Evolutionary conservation across 2,797 vertebrate genomes (phyloP).

Genomic region (Merluccius polli): DNA sequence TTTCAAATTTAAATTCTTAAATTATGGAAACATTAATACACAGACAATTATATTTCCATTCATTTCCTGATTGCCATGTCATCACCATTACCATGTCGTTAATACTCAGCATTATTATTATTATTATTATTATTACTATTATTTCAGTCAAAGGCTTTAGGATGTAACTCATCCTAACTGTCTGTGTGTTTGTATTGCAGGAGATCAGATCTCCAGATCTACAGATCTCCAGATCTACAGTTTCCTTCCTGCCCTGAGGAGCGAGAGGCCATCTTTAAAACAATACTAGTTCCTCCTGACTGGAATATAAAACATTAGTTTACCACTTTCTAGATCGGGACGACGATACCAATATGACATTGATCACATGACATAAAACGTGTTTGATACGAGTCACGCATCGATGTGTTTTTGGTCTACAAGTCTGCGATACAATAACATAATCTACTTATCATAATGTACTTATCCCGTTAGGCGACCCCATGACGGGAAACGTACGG

Average conservation of each 20-base stretch:
- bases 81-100: not conserved
- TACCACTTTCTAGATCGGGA: not conserved
- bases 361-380: not conserved
- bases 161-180: not conserved
- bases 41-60: not conserved
- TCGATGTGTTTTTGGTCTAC: not conserved
- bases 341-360: not conserved
- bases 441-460: not conserved
- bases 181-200: no score
- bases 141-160: constrained; percentile 2
- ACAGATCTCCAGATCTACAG: not conserved
- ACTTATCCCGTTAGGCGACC: no score
- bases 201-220: not conserved
- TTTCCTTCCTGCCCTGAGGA: not conserved
- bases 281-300: not conserved
- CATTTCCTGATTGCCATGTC: not conserved
- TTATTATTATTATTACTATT: no score
- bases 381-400: not conserved
- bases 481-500: no score
- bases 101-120: not conserved
- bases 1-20: not conserved
- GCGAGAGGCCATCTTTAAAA: not conserved
- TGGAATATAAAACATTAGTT: not conserved
- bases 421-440: not conserved
- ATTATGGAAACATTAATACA: not conserved